Conservation (phyloP, 2,888 invertebrate genomes). For the Cataglyphis cursor region DNA sequence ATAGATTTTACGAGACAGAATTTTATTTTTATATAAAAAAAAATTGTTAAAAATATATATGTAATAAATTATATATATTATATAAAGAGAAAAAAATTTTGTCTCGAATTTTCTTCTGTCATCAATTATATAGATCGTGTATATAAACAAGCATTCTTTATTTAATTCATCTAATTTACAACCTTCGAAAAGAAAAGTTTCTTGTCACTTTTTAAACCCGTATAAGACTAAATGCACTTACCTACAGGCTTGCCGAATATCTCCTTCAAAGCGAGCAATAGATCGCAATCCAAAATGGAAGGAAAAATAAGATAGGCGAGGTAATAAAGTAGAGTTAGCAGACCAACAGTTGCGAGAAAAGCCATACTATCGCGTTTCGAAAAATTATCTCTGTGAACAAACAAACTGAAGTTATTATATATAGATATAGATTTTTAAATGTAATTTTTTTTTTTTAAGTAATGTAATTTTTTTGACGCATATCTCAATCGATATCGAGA, state of each 20-base stretch:
- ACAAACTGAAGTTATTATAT: neutral
- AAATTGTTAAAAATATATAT: neutral
- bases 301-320: conserved; percentile 87
- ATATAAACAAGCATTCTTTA: neutral
- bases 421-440: neutral
- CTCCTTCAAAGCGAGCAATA: conserved; percentile 88
- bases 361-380: conserved; percentile 57
- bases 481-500: neutral
- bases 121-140: neutral
- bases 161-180: neutral
- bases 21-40: conserved; percentile 1
- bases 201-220: neutral
- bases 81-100: neutral
- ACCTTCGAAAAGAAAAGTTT: neutral
- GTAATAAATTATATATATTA: neutral
- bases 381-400: neutral
- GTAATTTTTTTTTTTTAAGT: neutral
- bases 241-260: conserved; percentile 89
- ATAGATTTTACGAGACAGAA: neutral
- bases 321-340: conserved; percentile 86
- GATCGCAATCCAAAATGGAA: conserved; percentile 89
- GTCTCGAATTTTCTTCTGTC: neutral
- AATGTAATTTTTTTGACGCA: neutral
- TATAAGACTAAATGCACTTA: conserved; percentile 81
- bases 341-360: conserved; percentile 77